These are phyloP conservation scores for Plagodis pulveraria DNA, from an alignment of 2,888 invertebrate species.

Conservation along the genomic window DNA sequence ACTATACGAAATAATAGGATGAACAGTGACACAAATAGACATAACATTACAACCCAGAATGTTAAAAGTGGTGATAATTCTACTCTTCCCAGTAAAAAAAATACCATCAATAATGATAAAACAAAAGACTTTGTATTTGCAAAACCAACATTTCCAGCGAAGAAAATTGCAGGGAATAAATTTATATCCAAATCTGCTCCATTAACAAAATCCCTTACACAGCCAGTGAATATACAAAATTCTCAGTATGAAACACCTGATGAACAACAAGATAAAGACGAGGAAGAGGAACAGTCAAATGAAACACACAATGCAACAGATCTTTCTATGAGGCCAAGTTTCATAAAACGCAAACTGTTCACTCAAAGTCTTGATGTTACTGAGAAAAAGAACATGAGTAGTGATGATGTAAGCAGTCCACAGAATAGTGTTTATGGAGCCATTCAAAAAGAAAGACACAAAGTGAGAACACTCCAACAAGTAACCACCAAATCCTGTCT, in stretches of 20 bases:
- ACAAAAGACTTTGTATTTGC: conserved; percentile 59
- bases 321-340: conserved; percentile 69
- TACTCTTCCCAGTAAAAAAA: conserved; percentile 31
- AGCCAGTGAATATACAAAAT: conserved; percentile 12
- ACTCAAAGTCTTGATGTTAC: conserved; percentile 71
- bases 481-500: conserved; percentile 67
- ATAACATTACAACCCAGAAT: neutral
- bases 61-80: too few species aligned
- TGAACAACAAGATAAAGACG: conserved; percentile 30
- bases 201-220: conserved; percentile 34
- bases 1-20: conserved; percentile 19
- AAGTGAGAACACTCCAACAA: conserved; percentile 60
- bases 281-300: conserved; percentile 24
- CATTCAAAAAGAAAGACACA: conserved; percentile 64
- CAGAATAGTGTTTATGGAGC: conserved; percentile 53
- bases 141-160: conserved; percentile 58
- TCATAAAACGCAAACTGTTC: conserved; percentile 74
- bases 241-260: conserved; percentile 34
- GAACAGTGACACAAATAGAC: conserved; percentile 11
- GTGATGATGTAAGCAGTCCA: conserved; percentile 60
- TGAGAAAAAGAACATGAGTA: conserved; percentile 57
- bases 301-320: conserved; percentile 45
- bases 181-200: conserved; percentile 52
- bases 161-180: conserved; percentile 49
- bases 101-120: conserved; percentile 24